These are phyloP conservation scores for Anagrus nilaparvatae DNA, from an alignment of 1,140 invertebrate species.

Conservation along the genomic window DNA sequence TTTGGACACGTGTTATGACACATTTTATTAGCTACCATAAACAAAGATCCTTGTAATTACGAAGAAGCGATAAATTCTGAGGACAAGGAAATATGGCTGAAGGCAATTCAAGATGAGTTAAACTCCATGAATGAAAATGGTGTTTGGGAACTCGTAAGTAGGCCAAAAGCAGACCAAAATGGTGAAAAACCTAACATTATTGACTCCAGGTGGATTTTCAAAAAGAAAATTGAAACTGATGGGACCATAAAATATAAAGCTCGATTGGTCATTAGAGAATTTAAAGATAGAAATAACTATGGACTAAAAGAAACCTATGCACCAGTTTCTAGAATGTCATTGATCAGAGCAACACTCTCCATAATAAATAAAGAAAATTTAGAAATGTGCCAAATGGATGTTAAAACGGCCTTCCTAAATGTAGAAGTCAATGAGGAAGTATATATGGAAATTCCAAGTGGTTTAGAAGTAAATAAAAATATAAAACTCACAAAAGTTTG, in stretches of 20 bases:
- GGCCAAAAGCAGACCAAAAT: neutral
- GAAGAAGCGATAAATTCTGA: conserved; percentile 1
- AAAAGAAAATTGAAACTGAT: conserved; percentile 22
- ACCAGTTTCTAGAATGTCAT: conserved; percentile 16
- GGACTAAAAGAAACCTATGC: conserved; percentile 11
- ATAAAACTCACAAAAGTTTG: neutral
- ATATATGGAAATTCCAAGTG: neutral
- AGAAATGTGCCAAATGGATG: neutral
- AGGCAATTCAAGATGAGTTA: conserved; percentile 13
- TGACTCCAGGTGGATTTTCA: conserved; percentile 25
- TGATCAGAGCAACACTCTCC: neutral
- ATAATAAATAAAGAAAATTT: conserved; percentile 1
- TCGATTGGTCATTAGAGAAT: conserved; percentile 19
- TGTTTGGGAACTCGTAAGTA: conserved; percentile 8
- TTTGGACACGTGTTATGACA: neutral
- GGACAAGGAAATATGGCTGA: conserved; percentile 13
- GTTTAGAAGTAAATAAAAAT: neutral
- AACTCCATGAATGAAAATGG: conserved; percentile 14
- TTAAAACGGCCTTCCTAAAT: conserved; percentile 8
- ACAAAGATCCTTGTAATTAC: neutral
- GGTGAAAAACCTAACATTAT: conserved; percentile 14
- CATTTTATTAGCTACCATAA: neutral
- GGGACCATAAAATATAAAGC: conserved; percentile 24
- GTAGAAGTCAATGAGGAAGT: neutral
- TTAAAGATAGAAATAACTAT: conserved; percentile 14